These are phyloP conservation scores for Sebastes oblongus DNA, from an alignment of 2,797 vertebrate genomes.

Conservation along the genomic window DNA sequence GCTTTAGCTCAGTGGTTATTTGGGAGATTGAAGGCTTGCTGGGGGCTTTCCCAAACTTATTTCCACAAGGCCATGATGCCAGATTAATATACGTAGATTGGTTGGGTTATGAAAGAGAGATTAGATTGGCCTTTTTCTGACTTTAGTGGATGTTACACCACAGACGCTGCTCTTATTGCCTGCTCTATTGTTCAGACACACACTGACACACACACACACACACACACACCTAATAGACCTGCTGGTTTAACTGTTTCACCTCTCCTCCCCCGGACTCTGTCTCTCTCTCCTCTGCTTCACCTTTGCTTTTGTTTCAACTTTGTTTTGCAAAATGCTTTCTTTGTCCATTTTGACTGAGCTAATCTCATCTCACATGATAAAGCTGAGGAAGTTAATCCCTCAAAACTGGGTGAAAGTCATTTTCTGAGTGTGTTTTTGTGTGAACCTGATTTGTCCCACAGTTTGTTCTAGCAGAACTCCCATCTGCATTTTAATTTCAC, in stretches of 20 bases:
- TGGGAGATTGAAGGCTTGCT: background rate
- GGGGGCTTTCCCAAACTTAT: background rate
- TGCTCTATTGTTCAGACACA: background rate
- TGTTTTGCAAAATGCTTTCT: constrained; percentile 13
- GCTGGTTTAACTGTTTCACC: background rate
- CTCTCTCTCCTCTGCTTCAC: background rate
- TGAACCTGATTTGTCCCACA: background rate
- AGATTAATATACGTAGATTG: constrained; percentile 28
- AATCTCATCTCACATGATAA: constrained; percentile 59
- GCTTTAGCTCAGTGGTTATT: constrained; percentile 10
- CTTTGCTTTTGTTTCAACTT: constrained; percentile 3
- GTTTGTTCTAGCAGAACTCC: background rate
- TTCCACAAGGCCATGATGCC: constrained; percentile 8
- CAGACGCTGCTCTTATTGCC: constrained; percentile 31
- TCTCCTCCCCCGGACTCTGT: background rate
- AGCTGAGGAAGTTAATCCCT: constrained; percentile 52
- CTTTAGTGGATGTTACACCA: constrained; percentile 13
- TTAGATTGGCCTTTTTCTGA: background rate
- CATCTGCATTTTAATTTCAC: constrained; percentile 1
- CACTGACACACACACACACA: background rate
- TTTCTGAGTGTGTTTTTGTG: background rate
- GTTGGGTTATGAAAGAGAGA: constrained; percentile 22
- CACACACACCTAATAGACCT: background rate
- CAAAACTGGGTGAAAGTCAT: constrained; percentile 31
- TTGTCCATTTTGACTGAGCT: constrained; percentile 34